These are phyloP conservation scores for Sciurus carolinensis DNA, from an alignment of 2,797 vertebrate species.

Conservation along the genomic window DNA sequence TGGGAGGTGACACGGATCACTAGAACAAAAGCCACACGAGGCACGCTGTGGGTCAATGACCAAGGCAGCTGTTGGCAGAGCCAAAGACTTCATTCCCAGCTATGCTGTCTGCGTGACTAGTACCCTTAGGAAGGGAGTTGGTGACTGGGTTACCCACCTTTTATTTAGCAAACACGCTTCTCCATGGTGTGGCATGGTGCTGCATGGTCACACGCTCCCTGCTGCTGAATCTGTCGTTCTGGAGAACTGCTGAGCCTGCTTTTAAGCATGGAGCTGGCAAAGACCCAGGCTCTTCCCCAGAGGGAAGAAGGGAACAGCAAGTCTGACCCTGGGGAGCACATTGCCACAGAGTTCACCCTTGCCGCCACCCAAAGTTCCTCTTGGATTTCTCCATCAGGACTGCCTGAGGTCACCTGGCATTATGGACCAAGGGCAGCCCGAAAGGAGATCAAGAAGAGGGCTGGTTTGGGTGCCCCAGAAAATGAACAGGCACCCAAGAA, in stretches of 20 bases:
- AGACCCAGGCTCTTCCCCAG: neutral
- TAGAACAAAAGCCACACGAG: neutral
- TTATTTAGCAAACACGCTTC: neutral
- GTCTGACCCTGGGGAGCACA: neutral
- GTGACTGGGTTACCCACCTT: neutral
- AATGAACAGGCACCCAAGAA: neutral
- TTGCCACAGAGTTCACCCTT: neutral
- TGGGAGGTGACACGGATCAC: neutral
- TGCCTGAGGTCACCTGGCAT: neutral
- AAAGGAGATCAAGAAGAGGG: neutral
- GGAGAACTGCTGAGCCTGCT: neutral
- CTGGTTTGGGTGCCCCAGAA: neutral
- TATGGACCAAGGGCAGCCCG: neutral
- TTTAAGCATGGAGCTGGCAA: neutral
- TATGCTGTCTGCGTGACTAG: neutral
- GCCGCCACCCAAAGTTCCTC: neutral
- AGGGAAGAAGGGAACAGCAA: neutral
- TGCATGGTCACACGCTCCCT: neutral
- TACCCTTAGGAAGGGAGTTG: neutral
- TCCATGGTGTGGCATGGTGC: neutral
- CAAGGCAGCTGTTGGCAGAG: neutral
- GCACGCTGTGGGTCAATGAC: neutral
- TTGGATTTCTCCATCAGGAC: neutral
- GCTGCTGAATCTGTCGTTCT: slow-evolving; percentile 12
- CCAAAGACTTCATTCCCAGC: neutral